A percentile compares a stretch with the other conserved stretches of the same genome.
Conservation (phyloP, 2,888 invertebrate species). For the Lamellibrachia satsuma region DNA sequence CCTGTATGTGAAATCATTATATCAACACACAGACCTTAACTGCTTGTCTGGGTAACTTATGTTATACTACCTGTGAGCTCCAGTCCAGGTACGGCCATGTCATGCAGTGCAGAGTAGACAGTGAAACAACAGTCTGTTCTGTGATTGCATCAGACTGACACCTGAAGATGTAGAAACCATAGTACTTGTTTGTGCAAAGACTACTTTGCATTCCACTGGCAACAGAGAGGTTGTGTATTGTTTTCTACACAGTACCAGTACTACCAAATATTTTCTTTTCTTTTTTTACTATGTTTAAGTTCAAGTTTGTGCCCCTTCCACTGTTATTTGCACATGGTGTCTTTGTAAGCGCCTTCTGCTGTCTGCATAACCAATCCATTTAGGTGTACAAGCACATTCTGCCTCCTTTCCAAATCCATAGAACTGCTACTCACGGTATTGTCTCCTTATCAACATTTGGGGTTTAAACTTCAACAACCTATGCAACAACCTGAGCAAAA, state of each 20-base stretch:
- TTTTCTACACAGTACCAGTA: background rate
- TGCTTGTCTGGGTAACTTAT: no score
- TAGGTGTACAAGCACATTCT: background rate
- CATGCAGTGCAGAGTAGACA: background rate
- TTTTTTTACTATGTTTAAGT: background rate
- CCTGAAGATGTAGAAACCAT: background rate
- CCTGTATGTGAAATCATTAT: no score
- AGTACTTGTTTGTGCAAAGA: background rate
- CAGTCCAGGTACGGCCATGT: no score
- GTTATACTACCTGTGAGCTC: no score
- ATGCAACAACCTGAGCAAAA: background rate
- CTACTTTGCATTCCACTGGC: background rate
- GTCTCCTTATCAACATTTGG: background rate
- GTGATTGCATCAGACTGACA: background rate
- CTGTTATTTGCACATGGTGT: background rate
- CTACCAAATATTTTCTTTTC: background rate
- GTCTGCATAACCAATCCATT: background rate
- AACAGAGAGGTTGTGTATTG: background rate
- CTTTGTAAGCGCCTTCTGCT: background rate
- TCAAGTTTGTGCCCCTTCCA: background rate
- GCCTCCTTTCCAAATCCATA: background rate
- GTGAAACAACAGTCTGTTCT: background rate
- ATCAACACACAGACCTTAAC: no score
- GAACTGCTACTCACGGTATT: background rate
- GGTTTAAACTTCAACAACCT: background rate